Conservation (phyloP, 2,797 vertebrate species). For the Anguilla pacifica region DNA sequence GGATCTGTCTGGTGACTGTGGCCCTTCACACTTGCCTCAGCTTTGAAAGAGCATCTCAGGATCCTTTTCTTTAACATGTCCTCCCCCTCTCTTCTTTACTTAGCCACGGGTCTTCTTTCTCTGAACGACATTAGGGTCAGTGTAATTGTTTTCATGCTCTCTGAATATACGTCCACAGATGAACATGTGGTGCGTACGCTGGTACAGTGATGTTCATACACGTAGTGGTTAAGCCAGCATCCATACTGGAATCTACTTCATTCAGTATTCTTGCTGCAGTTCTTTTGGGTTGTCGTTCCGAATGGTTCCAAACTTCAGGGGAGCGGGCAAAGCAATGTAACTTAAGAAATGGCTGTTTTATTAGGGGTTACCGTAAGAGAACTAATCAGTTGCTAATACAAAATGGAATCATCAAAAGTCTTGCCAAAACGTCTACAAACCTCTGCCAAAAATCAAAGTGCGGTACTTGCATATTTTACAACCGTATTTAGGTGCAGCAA, state of each 20-base stretch:
- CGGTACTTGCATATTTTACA: neutral
- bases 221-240: too few relatives aligned
- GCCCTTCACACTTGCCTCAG: neutral
- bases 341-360: neutral
- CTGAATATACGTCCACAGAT: too few relatives aligned
- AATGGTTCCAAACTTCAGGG: neutral
- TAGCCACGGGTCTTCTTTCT: neutral
- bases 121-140: neutral
- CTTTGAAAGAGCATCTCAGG: neutral
- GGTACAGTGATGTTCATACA: too few relatives aligned
- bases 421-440: neutral
- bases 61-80: neutral
- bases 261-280: neutral
- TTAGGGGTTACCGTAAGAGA: neutral
- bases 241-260: neutral
- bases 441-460: neutral
- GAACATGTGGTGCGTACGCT: too few relatives aligned
- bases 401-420: neutral
- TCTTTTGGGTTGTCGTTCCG: neutral
- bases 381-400: neutral
- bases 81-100: neutral
- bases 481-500: neutral
- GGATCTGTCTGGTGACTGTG: neutral
- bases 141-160: neutral
- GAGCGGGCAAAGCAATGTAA: neutral